Evolutionary conservation across 2,888 invertebrate genomes (phyloP), one percentile per base, ranked within the genome.

Genomic region (Synergus gifuensis): DNA sequence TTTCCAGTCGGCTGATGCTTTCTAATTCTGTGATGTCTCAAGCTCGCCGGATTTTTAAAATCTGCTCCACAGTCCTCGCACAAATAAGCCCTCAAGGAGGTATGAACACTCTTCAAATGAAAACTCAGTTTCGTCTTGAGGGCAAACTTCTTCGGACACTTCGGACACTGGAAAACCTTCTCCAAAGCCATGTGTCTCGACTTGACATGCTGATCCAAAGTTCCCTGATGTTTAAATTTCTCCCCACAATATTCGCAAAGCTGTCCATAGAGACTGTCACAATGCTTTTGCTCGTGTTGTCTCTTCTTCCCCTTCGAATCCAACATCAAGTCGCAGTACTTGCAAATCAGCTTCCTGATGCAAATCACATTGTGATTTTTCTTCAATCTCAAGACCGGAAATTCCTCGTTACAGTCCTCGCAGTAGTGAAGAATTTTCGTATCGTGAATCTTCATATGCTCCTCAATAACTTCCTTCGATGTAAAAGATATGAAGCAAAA

Each of bases 11-110:
- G 89, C 79, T 90, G 91, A 81, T 92, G 92, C 69, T 92, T 92
- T n/a, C 92, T 86, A 36, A 92, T 90, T 77, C 90, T 86, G 77
- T 92, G 92, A 81, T 92, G 92, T 60, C 92, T 84, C 9, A 92
- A 83, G 78, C 91, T 91, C 0, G 92, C 92, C 12, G 92, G 92
- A 85, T 92, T 92, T 79, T 92, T 92, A 76, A 92, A 92, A 83
- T 92, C 92, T 2, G 91, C 91, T 0, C 92, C 92, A 64, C 92
- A 92, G 78, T 92, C 92, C 77, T 92, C 92, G 67, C 92, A 92
- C 1, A 92, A 77, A 82, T 87, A 92, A 0, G 92, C 90, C 46
- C 92, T 82, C 22, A 89, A 63, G 0, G 91, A 90, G 28, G 91
- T 91, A 76, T 92, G 92, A 1, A 92, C 92, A 4, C 91, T 89